These are phyloP conservation scores for Echiichthys vipera DNA, from an alignment of 2,797 vertebrate species.

Conservation along the genomic window DNA sequence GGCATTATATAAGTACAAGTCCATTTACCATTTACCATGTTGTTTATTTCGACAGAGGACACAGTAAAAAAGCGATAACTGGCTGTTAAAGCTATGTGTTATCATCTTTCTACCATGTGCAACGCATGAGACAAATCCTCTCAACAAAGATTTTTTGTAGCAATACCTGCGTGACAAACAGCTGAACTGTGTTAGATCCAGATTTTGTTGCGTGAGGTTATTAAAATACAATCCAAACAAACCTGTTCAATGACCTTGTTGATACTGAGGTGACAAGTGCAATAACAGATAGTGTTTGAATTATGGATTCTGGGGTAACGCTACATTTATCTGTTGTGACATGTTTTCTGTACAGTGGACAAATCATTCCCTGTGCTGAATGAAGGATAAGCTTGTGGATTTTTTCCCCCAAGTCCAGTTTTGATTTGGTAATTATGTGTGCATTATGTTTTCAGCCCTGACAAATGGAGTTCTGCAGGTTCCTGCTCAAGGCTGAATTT, in stretches of 20 bases:
- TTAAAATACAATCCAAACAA: constrained; percentile 4
- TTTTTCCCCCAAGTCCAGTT: constrained; percentile 44
- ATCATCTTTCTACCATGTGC: not conserved
- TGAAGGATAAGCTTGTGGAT: constrained; percentile 53
- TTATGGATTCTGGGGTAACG: constrained; percentile 7
- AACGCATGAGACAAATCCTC: not conserved
- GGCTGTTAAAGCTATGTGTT: not conserved
- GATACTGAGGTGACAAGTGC: constrained; percentile 15
- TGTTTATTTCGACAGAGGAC: not conserved
- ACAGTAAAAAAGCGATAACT: not conserved
- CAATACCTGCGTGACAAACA: not conserved
- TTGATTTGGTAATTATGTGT: constrained; percentile 71
- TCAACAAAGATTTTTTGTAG: not conserved
- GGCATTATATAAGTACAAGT: too few species aligned
- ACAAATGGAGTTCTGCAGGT: constrained; percentile 62
- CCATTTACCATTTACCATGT: too few species aligned
- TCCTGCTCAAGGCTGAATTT: constrained; percentile 49
- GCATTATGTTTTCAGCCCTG: constrained; percentile 62
- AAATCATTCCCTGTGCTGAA: constrained; percentile 32
- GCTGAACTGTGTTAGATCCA: not conserved
- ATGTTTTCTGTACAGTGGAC: constrained; percentile 27
- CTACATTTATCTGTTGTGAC: constrained; percentile 26
- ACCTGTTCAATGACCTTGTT: constrained; percentile 29
- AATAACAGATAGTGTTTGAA: constrained; percentile 20
- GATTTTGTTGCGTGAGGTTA: not conserved